These are phyloP conservation scores for Pterocles orientalis DNA, from an alignment of 2,113 vertebrate species.

Conservation along the genomic window DNA sequence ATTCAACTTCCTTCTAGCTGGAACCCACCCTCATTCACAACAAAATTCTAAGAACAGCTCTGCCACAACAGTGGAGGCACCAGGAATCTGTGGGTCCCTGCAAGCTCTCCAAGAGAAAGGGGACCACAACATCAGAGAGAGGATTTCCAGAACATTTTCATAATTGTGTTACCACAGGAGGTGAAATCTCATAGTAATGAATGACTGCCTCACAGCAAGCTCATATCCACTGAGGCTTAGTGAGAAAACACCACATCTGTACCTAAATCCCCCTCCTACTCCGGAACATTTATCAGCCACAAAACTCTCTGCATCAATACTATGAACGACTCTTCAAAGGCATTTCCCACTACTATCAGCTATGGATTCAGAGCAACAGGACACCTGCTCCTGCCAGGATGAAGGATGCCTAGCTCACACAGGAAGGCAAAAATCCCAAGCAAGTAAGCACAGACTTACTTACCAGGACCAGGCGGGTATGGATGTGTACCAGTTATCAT, in stretches of 20 bases:
- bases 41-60: not conserved
- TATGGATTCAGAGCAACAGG: not conserved
- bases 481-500: conserved; percentile 96
- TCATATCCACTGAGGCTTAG: not conserved
- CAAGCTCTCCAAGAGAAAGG: not conserved
- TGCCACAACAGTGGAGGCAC: not conserved
- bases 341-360: not conserved
- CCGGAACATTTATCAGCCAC: not conserved
- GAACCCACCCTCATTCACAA: not conserved
- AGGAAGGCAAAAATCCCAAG: not conserved
- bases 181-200: not conserved
- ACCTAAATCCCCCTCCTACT: not conserved
- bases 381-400: not conserved
- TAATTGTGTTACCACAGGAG: not conserved
- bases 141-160: not conserved
- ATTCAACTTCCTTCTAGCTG: not conserved
- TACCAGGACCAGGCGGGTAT: conserved; percentile 94
- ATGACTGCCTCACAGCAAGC: not conserved
- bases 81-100: not conserved
- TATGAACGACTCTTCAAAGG: not conserved
- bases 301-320: not conserved
- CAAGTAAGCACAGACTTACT: not conserved
- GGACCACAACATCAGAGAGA: not conserved
- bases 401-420: not conserved
- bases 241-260: not conserved